Evolutionary conservation across 2,113 vertebrate species (phyloP), one percentile per base, ranked within the genome.

Genomic region (Oryzias javanicus): DNA sequence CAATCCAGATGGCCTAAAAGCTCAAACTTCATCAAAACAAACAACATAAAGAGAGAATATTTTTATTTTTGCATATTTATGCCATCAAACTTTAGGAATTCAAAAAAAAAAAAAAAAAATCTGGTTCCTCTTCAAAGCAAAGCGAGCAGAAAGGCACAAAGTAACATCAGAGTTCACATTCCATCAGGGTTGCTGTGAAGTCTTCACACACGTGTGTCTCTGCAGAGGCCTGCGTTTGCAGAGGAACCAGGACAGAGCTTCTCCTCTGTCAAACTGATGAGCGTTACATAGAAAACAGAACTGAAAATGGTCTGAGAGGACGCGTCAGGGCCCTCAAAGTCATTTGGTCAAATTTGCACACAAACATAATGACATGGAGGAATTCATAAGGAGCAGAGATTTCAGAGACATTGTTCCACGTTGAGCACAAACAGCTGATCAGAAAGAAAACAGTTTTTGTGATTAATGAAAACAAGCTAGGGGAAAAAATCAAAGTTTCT

Each of bases 141-240:
- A 89, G 83, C 79, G 84, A 64, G 72, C 67, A n/a, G 47, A 18
- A 64, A 41, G 29, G 24, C 90, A 88, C 86, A 91, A 90, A 91
- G 79, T 49, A 59, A 90, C 91, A 94, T 99, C 95, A 83, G 93
- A 94, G 85, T 84, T 88, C 94, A 95, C 94, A 96, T 79, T 83
- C 94, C 95, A 87, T 14, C 70, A 88, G 96, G 94, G 95, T 99
- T 97, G 89, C 91, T 94, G 94, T 89, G 91, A 86, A 90, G 83
- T 88, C 94, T 76, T 99, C 97, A 99, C 92, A 83, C 91, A 93
- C 4, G 90, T 91, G 91, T 73, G 88, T 82, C 82, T 78, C 79
- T 44, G 72, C 84, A 67, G 66, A 68, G 73, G 74, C 84, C 67
- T 62, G 67, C 72, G 14, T 60, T 10, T 12, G 63, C n/a, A 51